Base-by-base conservation (phyloP, 53 echinoderm and acorn worm genomes). In the Crossaster papposus region DNA sequence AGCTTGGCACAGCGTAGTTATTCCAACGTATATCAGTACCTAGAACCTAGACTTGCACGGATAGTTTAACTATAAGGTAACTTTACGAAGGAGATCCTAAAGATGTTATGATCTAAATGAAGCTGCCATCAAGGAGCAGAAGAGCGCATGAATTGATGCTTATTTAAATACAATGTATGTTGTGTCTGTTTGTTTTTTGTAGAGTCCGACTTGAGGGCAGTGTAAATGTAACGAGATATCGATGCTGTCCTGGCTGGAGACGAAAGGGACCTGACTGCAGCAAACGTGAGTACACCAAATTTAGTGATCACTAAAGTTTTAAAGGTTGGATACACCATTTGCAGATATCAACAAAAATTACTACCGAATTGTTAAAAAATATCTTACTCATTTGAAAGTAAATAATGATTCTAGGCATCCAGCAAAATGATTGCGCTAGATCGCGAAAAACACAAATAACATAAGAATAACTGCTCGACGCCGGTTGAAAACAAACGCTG, bases 221-320 rank as follows among this genome's bases (percentile, higher is more conserved):
- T 36, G 32, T 29, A 74, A 37, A 87, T 77, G 87, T 87, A 14
- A 87, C 87, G 58, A 54, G 62, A 14, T 76, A 87, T 51, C 37
- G 70, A 72, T 94, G 94, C 77, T 94, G 94, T 52, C 89, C 85
- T 36, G 94, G 94, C 14, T 94, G 92, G 92, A 77, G 84, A 68
- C 86, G 51, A 54, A 79, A 89, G 50, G 89, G 92, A 37, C 81
- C 82, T 38, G 72, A 92, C 32, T 94, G 94, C 77, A 85, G 65
- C 55, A 92, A 80, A 86, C 91, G 94, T 94, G 81, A 94, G 94
- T 90, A 1, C 44, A 44, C 44, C 73, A 11, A 51, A 29, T 15
- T n/a, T n/a, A n/a, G n/a, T 22, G 12, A 80, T 0, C 6, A 58
- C 2, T 58, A 20, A 14, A 13, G 37, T 1, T 44, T 44, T 44